These are phyloP conservation scores for Tyto alba DNA, from an alignment of 2,113 vertebrate genomes.

Conservation along the genomic window DNA sequence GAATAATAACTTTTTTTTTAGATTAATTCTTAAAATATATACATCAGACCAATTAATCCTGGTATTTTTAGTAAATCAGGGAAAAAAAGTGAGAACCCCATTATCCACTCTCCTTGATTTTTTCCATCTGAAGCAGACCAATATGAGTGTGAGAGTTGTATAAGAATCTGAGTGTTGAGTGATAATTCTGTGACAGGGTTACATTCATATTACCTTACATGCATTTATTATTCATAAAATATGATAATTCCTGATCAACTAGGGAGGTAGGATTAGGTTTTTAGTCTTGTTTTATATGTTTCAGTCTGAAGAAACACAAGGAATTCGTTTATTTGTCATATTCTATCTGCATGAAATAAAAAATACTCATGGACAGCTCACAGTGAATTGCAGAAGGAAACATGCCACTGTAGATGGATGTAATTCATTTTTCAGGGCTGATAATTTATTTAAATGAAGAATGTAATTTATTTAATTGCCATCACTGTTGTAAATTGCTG, in stretches of 20 bases:
- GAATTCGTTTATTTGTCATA: background rate
- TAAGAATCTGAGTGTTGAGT: background rate
- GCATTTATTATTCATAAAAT: background rate
- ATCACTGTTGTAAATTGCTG: background rate
- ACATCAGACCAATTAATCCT: background rate
- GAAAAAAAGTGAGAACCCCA: background rate
- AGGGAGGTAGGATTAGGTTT: background rate
- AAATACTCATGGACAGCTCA: background rate
- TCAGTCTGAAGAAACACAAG: background rate
- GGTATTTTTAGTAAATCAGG: background rate
- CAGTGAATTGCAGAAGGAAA: background rate
- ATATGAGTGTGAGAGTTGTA: background rate
- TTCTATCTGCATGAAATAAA: background rate
- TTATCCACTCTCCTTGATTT: background rate
- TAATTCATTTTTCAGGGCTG: background rate
- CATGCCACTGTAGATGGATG: accelerated
- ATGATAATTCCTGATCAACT: background rate
- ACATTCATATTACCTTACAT: background rate
- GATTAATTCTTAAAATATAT: background rate
- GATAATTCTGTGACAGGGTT: background rate
- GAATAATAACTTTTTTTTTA: background rate
- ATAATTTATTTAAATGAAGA: constrained; percentile 1
- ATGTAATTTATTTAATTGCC: background rate
- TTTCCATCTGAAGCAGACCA: background rate
- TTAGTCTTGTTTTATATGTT: background rate